These are phyloP conservation scores for Cranoglanis bouderius DNA, from an alignment of 2,113 vertebrate species.

Conservation along the genomic window DNA sequence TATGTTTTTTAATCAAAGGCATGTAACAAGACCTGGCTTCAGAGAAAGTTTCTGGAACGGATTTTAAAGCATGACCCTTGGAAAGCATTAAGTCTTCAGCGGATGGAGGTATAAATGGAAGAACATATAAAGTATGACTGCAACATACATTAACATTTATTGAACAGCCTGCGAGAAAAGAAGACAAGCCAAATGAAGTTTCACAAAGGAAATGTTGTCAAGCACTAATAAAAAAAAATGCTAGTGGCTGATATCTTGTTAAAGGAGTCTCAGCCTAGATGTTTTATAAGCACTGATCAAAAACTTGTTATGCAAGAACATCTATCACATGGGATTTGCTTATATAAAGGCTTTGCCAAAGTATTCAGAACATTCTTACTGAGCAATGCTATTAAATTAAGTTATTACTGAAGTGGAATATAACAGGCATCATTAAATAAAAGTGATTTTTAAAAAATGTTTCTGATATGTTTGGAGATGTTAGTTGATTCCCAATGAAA, in stretches of 20 bases:
- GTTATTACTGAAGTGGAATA: slow-evolving; percentile 20
- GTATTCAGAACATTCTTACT: slow-evolving; percentile 27
- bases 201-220: slow-evolving; percentile 31
- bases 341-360: slow-evolving; percentile 9
- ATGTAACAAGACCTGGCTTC: slow-evolving; percentile 28
- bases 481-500: slow-evolving; percentile 37
- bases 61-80: slow-evolving; percentile 19
- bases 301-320: slow-evolving; percentile 17
- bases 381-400: slow-evolving; percentile 11
- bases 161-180: slow-evolving; percentile 15
- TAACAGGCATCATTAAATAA: slow-evolving; percentile 31
- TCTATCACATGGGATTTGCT: slow-evolving; percentile 12
- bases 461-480: slow-evolving; percentile 14
- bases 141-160: slow-evolving; percentile 45
- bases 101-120: slow-evolving; percentile 19
- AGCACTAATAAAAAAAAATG: slow-evolving; percentile 22
- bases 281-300: slow-evolving; percentile 34
- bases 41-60: slow-evolving; percentile 14
- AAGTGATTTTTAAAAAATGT: slow-evolving; percentile 18
- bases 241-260: slow-evolving; percentile 2
- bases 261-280: slow-evolving; percentile 6
- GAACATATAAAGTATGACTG: slow-evolving; percentile 35
- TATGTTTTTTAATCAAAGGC: slow-evolving; percentile 30
- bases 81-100: slow-evolving; percentile 41
- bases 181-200: slow-evolving; percentile 31